These are phyloP conservation scores for Heloderma charlesbogerti DNA, from an alignment of 2,113 vertebrate species.

Conservation along the genomic window DNA sequence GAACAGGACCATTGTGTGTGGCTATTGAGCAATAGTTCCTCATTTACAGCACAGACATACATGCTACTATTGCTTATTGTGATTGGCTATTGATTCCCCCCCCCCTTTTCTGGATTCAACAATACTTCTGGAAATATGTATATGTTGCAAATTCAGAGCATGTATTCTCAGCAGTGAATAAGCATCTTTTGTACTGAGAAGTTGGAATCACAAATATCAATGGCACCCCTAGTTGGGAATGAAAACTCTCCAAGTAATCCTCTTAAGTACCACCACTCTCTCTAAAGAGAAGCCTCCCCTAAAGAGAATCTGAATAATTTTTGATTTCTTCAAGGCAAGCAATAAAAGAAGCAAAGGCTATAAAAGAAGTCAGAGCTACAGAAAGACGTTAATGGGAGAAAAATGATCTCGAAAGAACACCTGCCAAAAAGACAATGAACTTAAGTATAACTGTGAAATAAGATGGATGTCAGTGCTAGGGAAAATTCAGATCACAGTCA, in stretches of 20 bases:
- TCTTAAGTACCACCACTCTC: background rate
- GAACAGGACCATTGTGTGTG: no score
- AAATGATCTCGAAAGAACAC: slow-evolving; percentile 71
- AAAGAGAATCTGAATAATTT: slow-evolving; percentile 52
- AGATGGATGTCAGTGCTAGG: slow-evolving; percentile 62
- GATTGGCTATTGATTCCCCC: no score
- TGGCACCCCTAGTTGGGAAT: background rate
- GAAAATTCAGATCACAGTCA: slow-evolving; percentile 55
- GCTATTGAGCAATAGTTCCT: no score
- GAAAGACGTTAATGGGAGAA: slow-evolving; percentile 65
- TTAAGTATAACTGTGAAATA: slow-evolving; percentile 62
- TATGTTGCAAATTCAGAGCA: background rate
- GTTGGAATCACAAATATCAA: background rate
- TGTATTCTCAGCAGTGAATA: background rate
- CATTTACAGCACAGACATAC: no score
- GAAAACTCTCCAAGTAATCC: background rate
- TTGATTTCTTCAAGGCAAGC: slow-evolving; percentile 35
- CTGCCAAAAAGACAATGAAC: slow-evolving; percentile 69
- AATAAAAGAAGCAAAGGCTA: slow-evolving; percentile 59
- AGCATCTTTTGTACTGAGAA: background rate
- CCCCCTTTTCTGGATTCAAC: background rate
- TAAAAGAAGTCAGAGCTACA: slow-evolving; percentile 51
- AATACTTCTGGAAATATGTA: background rate
- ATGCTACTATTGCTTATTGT: no score
- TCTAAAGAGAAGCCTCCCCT: slow-evolving; percentile 42